Conservation (phyloP, 1,140 invertebrate species). For the Trichomalopsis sarcophagae region DNA sequence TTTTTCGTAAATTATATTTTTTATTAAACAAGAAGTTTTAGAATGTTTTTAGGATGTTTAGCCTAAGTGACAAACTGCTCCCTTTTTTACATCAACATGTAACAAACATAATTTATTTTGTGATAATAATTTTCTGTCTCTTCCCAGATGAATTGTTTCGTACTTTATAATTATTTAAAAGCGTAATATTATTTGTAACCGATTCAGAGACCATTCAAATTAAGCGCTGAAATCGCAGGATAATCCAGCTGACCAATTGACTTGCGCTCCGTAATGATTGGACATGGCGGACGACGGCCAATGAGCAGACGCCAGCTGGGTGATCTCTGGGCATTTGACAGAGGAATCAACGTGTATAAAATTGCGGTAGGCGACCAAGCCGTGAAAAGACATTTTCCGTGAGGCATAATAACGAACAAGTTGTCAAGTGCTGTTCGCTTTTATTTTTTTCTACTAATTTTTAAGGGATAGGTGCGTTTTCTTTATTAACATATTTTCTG, state of each 20-base stretch:
- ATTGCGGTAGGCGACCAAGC: constrained; percentile 48
- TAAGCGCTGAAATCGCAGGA: not conserved
- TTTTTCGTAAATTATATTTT: no score
- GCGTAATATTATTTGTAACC: no score
- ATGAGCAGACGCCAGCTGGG: constrained; percentile 70
- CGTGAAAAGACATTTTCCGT: constrained; percentile 35
- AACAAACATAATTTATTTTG: no score
- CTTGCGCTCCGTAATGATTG: constrained; percentile 17
- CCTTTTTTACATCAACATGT: no score
- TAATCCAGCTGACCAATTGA: not conserved
- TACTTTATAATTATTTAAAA: no score
- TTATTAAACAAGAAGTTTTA: no score
- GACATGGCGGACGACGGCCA: constrained; percentile 54
- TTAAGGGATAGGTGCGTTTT: constrained; percentile 46
- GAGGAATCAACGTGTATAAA: constrained; percentile 70
- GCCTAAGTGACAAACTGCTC: no score
- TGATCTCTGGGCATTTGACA: constrained; percentile 70
- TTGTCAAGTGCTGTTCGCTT: not conserved
- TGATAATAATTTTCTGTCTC: no score
- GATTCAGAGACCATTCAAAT: not conserved
- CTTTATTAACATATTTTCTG: constrained; percentile 7
- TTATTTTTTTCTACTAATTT: not conserved
- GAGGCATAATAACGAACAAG: not conserved
- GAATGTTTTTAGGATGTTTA: no score
- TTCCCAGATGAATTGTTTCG: no score